Base-by-base conservation (phyloP, 2,113 vertebrate genomes). In the Gobio gobio region DNA sequence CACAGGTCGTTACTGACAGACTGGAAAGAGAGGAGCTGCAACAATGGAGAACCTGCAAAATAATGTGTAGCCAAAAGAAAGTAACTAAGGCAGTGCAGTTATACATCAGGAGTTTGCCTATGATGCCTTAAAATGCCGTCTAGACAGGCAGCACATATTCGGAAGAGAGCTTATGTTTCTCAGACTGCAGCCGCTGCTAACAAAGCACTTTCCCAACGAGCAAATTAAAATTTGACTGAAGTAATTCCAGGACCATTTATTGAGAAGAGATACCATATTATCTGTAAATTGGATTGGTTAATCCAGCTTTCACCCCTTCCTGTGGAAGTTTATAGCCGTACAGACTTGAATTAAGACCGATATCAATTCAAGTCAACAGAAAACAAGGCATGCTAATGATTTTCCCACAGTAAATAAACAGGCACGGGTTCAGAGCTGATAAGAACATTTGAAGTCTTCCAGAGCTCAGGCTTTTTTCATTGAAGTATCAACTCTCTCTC, bases 241-340 rank as follows among this genome's bases (percentile, higher is more conserved):
- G 74, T 26, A 76, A 76, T 76, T 76, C 47, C 74, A 76, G 45
- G 3, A 54, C 47, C 5, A 76, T 54, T 76, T 54, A 76, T 10
- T 51, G n/a, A 76, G 74, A 54, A 33, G 74, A 76, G 74, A 76
- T 33, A 49, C 26, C 24, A 26, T 26, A 54, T 54, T 76, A 76
- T 76, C 74, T 76, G 40, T 14, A 74, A 74, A 74, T 26, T 74
- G 70, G 43, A 74, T 10, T 74, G 70, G 5, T 74, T 74, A 74
- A 74, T 74, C 70, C 70, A 47, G 66, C 70, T 24, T 74, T 74
- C n/a, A 13, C 70, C 16, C 47, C 70, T 74, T 74, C 47, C 70
- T 73, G 22, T 24, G 43, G 70, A 73, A 73, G 22, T 74, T 8
- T 45, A 8, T n/a, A 66, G 12, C 22, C 5, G n/a, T 47, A 47